phyloP scores from a whole-genome alignment of 2,797 vertebrate species.

The Molossus molossus region DNA sequence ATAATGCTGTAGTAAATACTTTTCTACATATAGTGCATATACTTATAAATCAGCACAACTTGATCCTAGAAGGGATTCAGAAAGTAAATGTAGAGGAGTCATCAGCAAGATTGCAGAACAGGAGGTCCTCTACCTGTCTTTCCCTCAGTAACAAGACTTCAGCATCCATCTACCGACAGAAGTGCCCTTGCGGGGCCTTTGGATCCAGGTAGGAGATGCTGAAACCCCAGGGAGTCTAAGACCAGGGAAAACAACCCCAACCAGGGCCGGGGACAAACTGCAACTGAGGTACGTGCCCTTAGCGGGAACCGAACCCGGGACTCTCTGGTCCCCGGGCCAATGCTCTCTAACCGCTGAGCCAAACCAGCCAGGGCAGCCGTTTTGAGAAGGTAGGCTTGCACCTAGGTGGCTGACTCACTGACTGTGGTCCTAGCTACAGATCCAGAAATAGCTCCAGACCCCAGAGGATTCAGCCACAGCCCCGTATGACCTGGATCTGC shows the following conservation, averaged over 20 bases:
- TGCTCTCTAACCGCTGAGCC: no score
- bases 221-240: not conserved
- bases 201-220: not conserved
- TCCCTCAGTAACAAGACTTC: not conserved
- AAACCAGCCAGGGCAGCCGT: no score
- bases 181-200: not conserved
- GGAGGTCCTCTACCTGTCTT: not conserved
- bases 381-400: not conserved
- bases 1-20: slow-evolving; percentile 38
- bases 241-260: not conserved
- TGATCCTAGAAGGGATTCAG: slow-evolving; percentile 8
- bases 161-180: not conserved
- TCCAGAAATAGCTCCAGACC: not conserved
- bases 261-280: no score
- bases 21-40: slow-evolving; percentile 2
- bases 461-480: not conserved
- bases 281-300: no score
- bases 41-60: slow-evolving; percentile 53
- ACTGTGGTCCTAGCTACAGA: not conserved
- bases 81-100: slow-evolving; percentile 24
- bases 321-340: no score
- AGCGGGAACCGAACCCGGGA: no score
- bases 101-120: not conserved
- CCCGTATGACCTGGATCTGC: not conserved
- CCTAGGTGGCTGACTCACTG: not conserved